Evolutionary conservation across 2,888 invertebrate species (phyloP), one percentile per base, ranked within the genome.

Genomic region (Synanthedon myopaeformis): DNA sequence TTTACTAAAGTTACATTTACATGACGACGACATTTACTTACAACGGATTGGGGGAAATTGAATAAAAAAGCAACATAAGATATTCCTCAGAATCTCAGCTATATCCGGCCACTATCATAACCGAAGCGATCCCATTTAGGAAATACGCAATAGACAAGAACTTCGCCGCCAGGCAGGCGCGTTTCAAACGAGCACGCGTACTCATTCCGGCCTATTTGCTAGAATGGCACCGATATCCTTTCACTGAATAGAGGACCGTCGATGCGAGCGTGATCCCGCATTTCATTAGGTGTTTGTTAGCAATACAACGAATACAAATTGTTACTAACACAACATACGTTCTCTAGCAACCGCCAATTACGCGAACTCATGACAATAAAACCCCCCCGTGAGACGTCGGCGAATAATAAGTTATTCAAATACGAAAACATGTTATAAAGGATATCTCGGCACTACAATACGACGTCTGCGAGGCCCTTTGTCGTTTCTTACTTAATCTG

Each of bases 101-200:
- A 69, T 66, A 66, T 66, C 61, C 61, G 59, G 64, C 62, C 35
- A 65, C 67, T 65, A 71, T 79, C 71, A 77, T 79, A 79, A 72
- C 73, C 62, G 64, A 68, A 68, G 69, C 70, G 66, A 74, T 75
- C 67, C 73, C 75, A 79, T 77, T 81, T 75, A 69, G 69, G 71
- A 71, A 72, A 74, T 76, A 72, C 66, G 73, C 72, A 72, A 74
- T 76, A 70, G 70, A 70, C 69, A 64, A 28, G 67, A 76, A 76
- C 74, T 79, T 77, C 61, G 71, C 76, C 79, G 80, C 76, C 80
- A 75, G 69, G 65, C 73, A 67, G 79, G 74, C 81, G 79, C 57
- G 53, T 53, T 17, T 50, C 51, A 57, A 54, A 42, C 52, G 53
- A n/a, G 52, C 55, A 70, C 69, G 72, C 67, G 70, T 67, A 66